Percentiles rank a stretch among this genome's conserved stretches.
These are phyloP conservation scores for Pandemis corylana DNA, from an alignment of 2,888 invertebrate genomes.

Conservation along the genomic window DNA sequence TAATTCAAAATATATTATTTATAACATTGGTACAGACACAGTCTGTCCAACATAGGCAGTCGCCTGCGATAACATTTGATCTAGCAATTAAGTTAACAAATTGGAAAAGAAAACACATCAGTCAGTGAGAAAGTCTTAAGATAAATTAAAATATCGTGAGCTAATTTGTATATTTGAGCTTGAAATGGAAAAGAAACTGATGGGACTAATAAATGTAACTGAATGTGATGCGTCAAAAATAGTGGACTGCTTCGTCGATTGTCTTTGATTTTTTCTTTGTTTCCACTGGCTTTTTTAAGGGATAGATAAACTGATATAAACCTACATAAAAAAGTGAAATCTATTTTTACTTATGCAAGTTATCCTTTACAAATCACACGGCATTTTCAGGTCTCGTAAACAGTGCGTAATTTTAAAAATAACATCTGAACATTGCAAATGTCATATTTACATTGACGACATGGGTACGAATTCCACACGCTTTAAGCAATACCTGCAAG, in stretches of 20 bases:
- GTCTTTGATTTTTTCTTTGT: not conserved
- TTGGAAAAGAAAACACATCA: conserved; percentile 15
- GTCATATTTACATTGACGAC: too few species aligned
- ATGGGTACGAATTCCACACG: too few species aligned
- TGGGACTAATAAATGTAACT: not conserved
- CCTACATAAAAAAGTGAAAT: conserved; percentile 27
- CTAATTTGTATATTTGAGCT: not conserved
- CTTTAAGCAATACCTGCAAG: too few species aligned
- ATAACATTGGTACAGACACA: conserved; percentile 59
- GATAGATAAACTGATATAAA: conserved; percentile 29
- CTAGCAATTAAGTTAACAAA: conserved; percentile 22
- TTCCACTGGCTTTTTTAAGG: not conserved
- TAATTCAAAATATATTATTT: conserved; percentile 63
- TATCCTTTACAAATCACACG: not conserved
- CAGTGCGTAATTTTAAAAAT: not conserved
- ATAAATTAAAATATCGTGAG: not conserved
- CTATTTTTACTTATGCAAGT: conserved; percentile 22
- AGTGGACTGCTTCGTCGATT: not conserved
- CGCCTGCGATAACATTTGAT: conserved; percentile 35
- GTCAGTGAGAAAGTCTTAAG: not conserved
- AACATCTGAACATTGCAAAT: too few species aligned
- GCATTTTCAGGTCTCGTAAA: conserved; percentile 1
- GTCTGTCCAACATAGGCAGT: conserved; percentile 4
- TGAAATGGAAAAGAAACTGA: not conserved
- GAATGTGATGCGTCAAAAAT: conserved; percentile 2